Conservation (phyloP, 2,888 invertebrate species). For the Aphodius sticticus region DNA sequence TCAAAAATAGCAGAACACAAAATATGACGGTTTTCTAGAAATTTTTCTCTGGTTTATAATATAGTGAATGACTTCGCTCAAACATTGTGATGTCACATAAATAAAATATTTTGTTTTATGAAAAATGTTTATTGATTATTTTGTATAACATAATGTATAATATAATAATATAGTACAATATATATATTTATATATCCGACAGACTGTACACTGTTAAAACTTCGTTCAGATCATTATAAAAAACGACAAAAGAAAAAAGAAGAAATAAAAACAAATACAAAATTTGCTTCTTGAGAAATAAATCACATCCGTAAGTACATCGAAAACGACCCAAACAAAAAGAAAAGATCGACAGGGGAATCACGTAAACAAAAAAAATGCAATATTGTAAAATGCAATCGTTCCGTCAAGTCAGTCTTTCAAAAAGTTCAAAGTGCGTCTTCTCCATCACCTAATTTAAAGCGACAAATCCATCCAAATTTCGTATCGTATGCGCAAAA, state of each 20-base stretch:
- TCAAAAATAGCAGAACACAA: too few species aligned
- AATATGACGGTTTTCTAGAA: too few species aligned
- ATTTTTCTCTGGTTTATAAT: too few species aligned
- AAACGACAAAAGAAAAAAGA: neutral
- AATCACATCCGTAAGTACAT: neutral
- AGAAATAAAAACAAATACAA: neutral
- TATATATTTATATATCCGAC: neutral
- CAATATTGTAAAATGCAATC: neutral
- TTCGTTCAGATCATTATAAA: neutral
- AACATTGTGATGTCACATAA: too few species aligned
- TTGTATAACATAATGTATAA: neutral
- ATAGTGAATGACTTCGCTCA: too few species aligned
- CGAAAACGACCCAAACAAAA: neutral
- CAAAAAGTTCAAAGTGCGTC: neutral
- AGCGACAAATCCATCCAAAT: neutral
- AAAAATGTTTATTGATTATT: neutral
- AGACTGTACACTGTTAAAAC: neutral
- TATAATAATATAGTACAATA: constrained; percentile 4
- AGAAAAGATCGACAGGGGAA: neutral
- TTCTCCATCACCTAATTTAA: neutral
- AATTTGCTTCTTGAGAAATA: neutral
- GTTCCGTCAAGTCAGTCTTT: neutral
- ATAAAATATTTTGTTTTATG: neutral
- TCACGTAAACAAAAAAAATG: neutral
- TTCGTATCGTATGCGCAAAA: neutral